A percentile compares a stretch with the other conserved stretches of the same genome.
These are phyloP conservation scores for Cheilinus undulatus DNA, from an alignment of 2,113 vertebrate species.

Conservation along the genomic window DNA sequence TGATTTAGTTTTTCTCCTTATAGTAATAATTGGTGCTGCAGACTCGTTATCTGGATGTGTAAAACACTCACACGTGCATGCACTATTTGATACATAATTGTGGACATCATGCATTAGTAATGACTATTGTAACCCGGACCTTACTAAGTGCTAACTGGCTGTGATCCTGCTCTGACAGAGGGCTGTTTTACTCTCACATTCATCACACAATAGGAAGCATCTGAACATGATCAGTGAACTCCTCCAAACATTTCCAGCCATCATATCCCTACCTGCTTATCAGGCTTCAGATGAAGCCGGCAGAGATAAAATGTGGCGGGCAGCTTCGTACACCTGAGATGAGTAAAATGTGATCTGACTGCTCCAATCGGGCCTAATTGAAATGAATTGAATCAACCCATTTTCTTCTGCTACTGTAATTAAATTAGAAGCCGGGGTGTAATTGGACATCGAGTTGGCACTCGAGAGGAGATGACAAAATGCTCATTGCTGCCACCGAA, in stretches of 20 bases:
- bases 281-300: slow-evolving; percentile 5
- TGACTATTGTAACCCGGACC: slow-evolving; percentile 62
- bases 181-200: slow-evolving; percentile 59
- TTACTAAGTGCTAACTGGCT: slow-evolving; percentile 70
- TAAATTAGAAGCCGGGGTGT: slow-evolving; percentile 72
- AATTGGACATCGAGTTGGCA: slow-evolving; percentile 77
- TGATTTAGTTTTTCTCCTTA: slow-evolving; percentile 2
- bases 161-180: slow-evolving; percentile 59
- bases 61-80: too few species aligned
- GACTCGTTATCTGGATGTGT: slow-evolving; percentile 30
- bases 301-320: slow-evolving; percentile 61
- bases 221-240: slow-evolving; percentile 28
- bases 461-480: slow-evolving; percentile 75
- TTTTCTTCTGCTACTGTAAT: slow-evolving; percentile 80
- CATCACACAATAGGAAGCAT: slow-evolving; percentile 44
- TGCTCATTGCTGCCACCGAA: slow-evolving; percentile 69
- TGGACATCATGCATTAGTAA: slow-evolving; percentile 75
- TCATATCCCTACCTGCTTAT: slow-evolving; percentile 52
- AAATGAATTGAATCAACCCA: slow-evolving; percentile 81
- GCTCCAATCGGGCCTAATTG: slow-evolving; percentile 70
- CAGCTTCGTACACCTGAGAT: slow-evolving; percentile 71
- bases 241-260: slow-evolving; percentile 30
- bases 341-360: slow-evolving; percentile 78
- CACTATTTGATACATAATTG: slow-evolving; percentile 68
- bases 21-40: neutral